These are phyloP conservation scores for Gobius niger DNA, from an alignment of 2,113 vertebrate genomes.

Conservation along the genomic window DNA sequence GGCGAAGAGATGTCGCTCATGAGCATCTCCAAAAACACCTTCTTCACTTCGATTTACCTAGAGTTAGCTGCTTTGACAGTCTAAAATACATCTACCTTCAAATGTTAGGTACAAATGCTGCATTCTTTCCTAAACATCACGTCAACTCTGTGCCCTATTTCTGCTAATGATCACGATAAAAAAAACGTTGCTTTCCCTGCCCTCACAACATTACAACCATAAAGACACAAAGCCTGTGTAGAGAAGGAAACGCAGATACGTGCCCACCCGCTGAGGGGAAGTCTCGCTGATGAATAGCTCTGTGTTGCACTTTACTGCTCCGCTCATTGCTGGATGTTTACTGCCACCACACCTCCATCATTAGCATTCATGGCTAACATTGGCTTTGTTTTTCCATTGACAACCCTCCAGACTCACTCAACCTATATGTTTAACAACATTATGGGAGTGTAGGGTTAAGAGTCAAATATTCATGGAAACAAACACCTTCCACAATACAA, in stretches of 20 bases:
- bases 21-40: too few relatives aligned
- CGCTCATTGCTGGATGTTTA: slow-evolving; percentile 64
- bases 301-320: slow-evolving; percentile 53
- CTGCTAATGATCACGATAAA: neutral
- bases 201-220: slow-evolving; percentile 26
- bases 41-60: too few relatives aligned
- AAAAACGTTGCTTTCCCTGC: neutral
- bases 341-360: slow-evolving; percentile 57
- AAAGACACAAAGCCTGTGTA: slow-evolving; percentile 41
- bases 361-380: slow-evolving; percentile 45
- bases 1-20: too few relatives aligned
- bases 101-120: too few relatives aligned
- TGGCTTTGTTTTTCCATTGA: slow-evolving; percentile 10
- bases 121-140: too few relatives aligned
- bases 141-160: neutral
- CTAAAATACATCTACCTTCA: too few relatives aligned
- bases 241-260: slow-evolving; percentile 42
- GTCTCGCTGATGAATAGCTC: slow-evolving; percentile 64
- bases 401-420: too few relatives aligned
- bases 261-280: slow-evolving; percentile 37
- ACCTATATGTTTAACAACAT: too few relatives aligned
- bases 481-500: too few relatives aligned
- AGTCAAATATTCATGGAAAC: too few relatives aligned
- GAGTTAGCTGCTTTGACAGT: too few relatives aligned
- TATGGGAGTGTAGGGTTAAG: too few relatives aligned